Conservation (phyloP, 2,113 vertebrate genomes). For the Gulo gulo region DNA sequence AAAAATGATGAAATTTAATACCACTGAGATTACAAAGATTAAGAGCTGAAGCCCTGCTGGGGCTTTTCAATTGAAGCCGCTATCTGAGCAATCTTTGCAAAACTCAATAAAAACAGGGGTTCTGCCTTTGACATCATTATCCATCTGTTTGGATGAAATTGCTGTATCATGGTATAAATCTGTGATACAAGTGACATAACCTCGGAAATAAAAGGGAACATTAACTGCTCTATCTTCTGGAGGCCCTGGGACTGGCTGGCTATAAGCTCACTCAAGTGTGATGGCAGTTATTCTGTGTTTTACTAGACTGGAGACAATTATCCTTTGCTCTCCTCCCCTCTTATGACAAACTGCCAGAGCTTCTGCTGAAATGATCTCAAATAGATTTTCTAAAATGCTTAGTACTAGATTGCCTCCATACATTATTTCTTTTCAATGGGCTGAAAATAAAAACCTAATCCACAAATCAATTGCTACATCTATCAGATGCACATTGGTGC, state of each 20-base stretch:
- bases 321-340: conserved; percentile 99
- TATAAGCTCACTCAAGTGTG: conserved; percentile 99
- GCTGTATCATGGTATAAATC: conserved; percentile 99
- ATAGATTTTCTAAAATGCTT: conserved; percentile 99
- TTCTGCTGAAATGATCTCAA: conserved; percentile 99
- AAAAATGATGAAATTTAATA: conserved; percentile 99
- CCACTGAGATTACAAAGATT: conserved; percentile 99
- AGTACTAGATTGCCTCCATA: conserved; percentile 99
- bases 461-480: conserved; percentile 96
- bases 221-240: conserved; percentile 99
- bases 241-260: conserved; percentile 99
- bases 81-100: conserved; percentile 98
- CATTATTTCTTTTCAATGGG: conserved; percentile 99
- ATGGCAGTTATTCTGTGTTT: conserved; percentile 99
- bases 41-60: conserved; percentile 94
- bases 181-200: conserved; percentile 99
- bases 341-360: conserved; percentile 99
- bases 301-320: conserved; percentile 99
- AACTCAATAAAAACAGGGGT: conserved; percentile 98
- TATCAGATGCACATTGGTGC: conserved; percentile 89
- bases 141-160: conserved; percentile 99
- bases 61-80: conserved; percentile 92
- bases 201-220: conserved; percentile 99
- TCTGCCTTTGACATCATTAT: conserved; percentile 99
- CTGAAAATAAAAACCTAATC: conserved; percentile 97